Evolutionary conservation across 2,888 invertebrate species (phyloP).

Genomic region (Nymphalis polychloros): DNA sequence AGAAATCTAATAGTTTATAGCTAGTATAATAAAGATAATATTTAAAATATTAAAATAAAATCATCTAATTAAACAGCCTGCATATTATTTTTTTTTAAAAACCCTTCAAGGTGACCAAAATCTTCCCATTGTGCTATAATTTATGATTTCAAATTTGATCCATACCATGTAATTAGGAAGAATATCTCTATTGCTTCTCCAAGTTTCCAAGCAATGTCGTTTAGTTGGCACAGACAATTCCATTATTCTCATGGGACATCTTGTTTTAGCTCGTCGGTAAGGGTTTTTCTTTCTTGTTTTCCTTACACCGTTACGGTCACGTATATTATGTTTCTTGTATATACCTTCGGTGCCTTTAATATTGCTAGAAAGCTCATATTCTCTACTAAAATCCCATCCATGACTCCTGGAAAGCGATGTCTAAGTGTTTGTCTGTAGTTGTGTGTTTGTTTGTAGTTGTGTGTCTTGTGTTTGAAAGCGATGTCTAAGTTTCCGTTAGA

Average conservation of each 20-base stretch:
- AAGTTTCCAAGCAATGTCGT: slow-evolving; percentile 67
- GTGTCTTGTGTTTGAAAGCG: background rate
- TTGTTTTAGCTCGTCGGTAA: slow-evolving; percentile 22
- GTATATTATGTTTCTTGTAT: background rate
- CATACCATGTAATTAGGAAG: slow-evolving; percentile 66
- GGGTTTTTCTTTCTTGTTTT: slow-evolving; percentile 17
- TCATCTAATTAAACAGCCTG: no score
- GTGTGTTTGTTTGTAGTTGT: no score
- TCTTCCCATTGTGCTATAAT: no score
- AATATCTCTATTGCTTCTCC: slow-evolving; percentile 56
- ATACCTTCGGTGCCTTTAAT: background rate
- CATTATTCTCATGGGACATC: slow-evolving; percentile 62
- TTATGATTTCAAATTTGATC: background rate
- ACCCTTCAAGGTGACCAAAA: no score
- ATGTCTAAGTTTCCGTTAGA: no score
- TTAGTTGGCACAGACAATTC: slow-evolving; percentile 68
- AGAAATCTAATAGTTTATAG: background rate
- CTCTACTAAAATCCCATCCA: no score
- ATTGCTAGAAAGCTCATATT: background rate
- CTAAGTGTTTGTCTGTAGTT: no score
- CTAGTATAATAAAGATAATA: background rate
- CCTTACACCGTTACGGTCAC: slow-evolving; percentile 1
- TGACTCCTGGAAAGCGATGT: background rate
- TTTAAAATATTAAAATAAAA: no score
- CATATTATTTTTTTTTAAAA: no score